phyloP scores from a whole-genome alignment of 1,140 invertebrate species.

The Pseudomyrmex cubaensis region DNA sequence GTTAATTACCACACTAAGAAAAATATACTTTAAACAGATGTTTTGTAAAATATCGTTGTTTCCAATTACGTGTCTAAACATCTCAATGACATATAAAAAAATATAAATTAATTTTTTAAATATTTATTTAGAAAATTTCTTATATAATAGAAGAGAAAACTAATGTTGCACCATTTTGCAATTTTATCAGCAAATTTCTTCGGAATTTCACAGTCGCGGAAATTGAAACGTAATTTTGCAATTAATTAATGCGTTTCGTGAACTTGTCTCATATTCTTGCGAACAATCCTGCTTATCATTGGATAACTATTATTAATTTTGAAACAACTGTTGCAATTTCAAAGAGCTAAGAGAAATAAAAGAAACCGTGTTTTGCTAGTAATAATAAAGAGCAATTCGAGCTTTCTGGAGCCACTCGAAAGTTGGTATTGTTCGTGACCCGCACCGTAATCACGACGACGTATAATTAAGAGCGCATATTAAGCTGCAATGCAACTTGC shows the following conservation, averaged over 20 bases:
- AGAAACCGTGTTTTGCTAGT: background rate
- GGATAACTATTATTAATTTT: constrained; percentile 26
- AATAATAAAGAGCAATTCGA: constrained; percentile 4
- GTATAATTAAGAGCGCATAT: constrained; percentile 29
- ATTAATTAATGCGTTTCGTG: background rate
- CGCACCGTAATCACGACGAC: constrained; percentile 6
- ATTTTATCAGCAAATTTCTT: background rate
- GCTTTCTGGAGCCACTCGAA: background rate
- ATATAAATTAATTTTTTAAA: background rate
- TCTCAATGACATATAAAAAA: background rate
- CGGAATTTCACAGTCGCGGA: background rate
- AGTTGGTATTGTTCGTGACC: constrained; percentile 13
- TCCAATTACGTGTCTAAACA: background rate
- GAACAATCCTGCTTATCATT: background rate
- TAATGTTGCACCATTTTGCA: background rate
- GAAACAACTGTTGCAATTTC: constrained; percentile 1
- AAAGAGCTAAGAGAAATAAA: background rate
- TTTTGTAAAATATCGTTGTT: background rate
- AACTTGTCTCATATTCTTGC: background rate
- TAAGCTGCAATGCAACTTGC: constrained; percentile 7
- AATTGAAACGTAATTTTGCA: background rate
- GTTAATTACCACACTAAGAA: background rate
- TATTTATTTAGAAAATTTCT: background rate
- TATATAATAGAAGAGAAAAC: background rate
- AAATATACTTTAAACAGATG: background rate